phyloP scores from a whole-genome alignment of 1,140 invertebrate species.

The Oryctes rhinoceros region DNA sequence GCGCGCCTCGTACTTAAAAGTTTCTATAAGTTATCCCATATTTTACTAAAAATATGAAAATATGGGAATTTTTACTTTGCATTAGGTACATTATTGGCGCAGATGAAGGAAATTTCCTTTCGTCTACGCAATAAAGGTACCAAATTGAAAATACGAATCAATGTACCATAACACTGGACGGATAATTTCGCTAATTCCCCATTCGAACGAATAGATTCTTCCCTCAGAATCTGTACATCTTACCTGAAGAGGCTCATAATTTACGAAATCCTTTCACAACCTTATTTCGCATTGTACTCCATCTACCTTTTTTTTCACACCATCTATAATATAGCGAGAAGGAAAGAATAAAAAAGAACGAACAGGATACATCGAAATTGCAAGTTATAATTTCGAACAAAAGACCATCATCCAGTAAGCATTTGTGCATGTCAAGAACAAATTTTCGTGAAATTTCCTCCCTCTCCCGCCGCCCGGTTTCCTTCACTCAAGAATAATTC shows the following conservation, averaged over 20 bases:
- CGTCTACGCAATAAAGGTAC: too few species aligned
- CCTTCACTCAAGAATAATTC: not conserved
- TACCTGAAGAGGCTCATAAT: not conserved
- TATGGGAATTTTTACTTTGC: too few species aligned
- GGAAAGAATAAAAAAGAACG: not conserved
- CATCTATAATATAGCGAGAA: not conserved
- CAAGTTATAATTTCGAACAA: not conserved
- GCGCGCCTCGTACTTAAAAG: too few species aligned
- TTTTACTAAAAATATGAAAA: too few species aligned
- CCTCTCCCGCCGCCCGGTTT: not conserved
- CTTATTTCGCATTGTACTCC: not conserved
- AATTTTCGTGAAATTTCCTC: slow-evolving; percentile 10
- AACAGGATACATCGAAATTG: slow-evolving; percentile 14
- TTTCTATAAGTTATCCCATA: too few species aligned
- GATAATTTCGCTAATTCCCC: not conserved
- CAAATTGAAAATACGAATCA: too few species aligned
- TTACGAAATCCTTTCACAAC: not conserved
- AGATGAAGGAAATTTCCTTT: too few species aligned
- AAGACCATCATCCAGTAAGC: not conserved
- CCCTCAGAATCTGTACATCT: not conserved
- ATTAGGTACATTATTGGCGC: too few species aligned
- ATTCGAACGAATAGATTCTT: not conserved
- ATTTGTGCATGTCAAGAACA: slow-evolving; percentile 1
- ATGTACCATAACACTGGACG: not conserved
- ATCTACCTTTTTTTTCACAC: not conserved